phyloP scores from a whole-genome alignment of 2,113 vertebrate genomes.

The Vombatus ursinus region DNA sequence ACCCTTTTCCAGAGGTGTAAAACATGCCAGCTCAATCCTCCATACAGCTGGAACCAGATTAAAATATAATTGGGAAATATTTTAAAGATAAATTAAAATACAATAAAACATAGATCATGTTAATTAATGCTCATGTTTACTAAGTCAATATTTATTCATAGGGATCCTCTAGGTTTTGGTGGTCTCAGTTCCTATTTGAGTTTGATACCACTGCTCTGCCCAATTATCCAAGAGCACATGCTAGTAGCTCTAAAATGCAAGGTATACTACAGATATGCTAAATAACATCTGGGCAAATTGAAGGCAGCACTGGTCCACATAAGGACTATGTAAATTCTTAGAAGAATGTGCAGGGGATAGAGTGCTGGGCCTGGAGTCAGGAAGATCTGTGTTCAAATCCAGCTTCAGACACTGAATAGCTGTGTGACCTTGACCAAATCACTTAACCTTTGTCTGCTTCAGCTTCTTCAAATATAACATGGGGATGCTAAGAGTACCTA shows the following conservation, averaged over 20 bases:
- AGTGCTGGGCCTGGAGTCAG: neutral
- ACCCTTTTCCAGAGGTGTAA: neutral
- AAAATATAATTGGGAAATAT: neutral
- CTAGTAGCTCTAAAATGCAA: neutral
- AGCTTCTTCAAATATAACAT: neutral
- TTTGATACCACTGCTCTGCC: neutral
- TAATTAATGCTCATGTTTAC: neutral
- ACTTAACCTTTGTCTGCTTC: neutral
- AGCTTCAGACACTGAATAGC: neutral
- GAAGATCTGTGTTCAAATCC: neutral
- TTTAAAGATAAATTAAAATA: neutral
- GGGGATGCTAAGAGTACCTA: neutral
- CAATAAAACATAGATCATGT: neutral
- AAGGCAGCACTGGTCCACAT: neutral
- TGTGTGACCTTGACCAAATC: neutral
- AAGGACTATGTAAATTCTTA: neutral
- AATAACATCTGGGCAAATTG: neutral
- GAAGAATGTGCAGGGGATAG: neutral
- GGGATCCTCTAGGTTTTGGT: neutral
- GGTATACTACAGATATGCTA: neutral
- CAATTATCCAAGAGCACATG: neutral
- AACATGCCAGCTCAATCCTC: neutral
- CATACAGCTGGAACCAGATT: neutral
- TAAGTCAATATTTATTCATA: neutral
- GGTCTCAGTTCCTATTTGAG: neutral